A percentile compares a stretch with the other conserved stretches of the same genome.
Conservation (phyloP, 2,888 invertebrate species). For the Mayetiola destructor region DNA sequence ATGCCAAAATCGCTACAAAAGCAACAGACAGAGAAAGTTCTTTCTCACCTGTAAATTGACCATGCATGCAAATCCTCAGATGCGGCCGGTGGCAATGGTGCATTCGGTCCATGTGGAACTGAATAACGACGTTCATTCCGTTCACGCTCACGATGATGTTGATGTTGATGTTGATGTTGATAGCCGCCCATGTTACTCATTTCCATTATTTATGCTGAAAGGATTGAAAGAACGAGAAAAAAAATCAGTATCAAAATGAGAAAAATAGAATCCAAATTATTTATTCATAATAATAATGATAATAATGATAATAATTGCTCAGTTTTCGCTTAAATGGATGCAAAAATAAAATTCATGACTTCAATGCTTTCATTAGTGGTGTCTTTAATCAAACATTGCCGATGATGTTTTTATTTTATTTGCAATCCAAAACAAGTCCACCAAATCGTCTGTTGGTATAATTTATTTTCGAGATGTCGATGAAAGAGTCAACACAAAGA, state of each 20-base stretch:
- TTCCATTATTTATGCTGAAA: slow-evolving; percentile 22
- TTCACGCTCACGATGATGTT: slow-evolving; percentile 32
- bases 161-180: slow-evolving; percentile 28
- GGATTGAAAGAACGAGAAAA: neutral
- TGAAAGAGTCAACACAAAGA: too few species aligned
- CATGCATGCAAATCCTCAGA: slow-evolving; percentile 90
- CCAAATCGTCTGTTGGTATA: too few species aligned
- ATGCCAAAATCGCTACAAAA: neutral
- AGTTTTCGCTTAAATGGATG: too few species aligned
- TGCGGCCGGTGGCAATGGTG: slow-evolving; percentile 57
- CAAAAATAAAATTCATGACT: too few species aligned
- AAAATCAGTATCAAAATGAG: neutral
- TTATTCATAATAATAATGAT: too few species aligned
- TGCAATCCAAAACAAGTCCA: too few species aligned
- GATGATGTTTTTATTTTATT: too few species aligned
- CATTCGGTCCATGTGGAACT: slow-evolving; percentile 67
- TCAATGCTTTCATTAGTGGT: too few species aligned
- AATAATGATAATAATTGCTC: too few species aligned
- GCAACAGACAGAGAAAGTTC: neutral
- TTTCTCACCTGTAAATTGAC: slow-evolving; percentile 76
- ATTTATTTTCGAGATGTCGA: too few species aligned
- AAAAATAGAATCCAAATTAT: neutral
- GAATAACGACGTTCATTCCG: slow-evolving; percentile 71
- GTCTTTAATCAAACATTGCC: too few species aligned
- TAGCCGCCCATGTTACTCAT: slow-evolving; percentile 28